phyloP scores from a whole-genome alignment of 2,888 invertebrate genomes.

The Rapana venosa region DNA sequence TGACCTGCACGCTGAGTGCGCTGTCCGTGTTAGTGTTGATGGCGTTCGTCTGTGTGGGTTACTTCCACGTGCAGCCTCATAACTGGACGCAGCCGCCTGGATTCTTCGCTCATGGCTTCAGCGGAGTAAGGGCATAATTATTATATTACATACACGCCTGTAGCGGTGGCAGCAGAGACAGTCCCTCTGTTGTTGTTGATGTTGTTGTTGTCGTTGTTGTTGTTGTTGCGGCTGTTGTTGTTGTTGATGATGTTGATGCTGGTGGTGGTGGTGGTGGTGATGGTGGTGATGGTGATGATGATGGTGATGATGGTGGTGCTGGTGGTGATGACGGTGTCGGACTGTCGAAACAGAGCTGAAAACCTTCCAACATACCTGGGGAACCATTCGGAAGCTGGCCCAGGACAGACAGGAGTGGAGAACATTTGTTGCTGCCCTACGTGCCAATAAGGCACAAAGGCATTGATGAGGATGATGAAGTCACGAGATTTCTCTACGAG shows the following conservation, averaged over 20 bases:
- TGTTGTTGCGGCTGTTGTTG: neutral
- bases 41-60: constrained; percentile 81
- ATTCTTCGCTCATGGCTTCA: constrained; percentile 86
- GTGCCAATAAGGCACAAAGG: no score
- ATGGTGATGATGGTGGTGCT: no score
- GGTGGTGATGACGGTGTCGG: no score
- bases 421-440: no score
- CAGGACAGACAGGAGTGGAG: no score
- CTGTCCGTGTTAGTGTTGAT: constrained; percentile 68
- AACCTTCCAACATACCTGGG: no score
- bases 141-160: neutral
- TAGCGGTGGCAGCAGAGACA: neutral
- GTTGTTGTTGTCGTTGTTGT: neutral
- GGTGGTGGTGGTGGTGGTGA: no score
- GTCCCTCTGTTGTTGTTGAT: neutral
- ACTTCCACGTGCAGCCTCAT: constrained; percentile 90
- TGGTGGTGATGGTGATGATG: no score
- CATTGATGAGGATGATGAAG: no score
- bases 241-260: neutral
- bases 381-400: no score
- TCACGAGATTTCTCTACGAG: no score
- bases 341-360: no score
- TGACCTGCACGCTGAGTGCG: constrained; percentile 64
- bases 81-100: constrained; percentile 91
- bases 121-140: constrained; percentile 81